Conservation (phyloP, 1,140 invertebrate genomes). For the Oryctes rhinoceros region DNA sequence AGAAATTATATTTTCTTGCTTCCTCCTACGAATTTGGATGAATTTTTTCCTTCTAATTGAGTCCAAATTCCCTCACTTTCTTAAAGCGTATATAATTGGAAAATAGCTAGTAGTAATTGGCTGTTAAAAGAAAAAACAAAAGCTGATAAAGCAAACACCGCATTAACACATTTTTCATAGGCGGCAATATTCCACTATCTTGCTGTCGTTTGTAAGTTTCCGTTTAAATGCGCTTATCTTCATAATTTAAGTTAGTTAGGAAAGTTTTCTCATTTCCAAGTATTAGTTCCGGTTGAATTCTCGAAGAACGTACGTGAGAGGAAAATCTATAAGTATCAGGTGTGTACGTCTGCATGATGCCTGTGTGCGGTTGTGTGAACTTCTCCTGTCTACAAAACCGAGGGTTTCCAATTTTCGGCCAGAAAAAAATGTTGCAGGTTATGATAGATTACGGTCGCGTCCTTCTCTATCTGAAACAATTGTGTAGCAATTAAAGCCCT, state of each 20-base stretch:
- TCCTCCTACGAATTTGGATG: too few relatives aligned
- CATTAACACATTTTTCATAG: background rate
- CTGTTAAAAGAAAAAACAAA: background rate
- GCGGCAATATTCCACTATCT: background rate
- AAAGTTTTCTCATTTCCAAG: constrained; percentile 39
- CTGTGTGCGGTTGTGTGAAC: background rate
- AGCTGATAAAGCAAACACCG: background rate
- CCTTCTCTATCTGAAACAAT: background rate
- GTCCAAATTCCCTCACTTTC: too few relatives aligned
- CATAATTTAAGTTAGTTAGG: constrained; percentile 41
- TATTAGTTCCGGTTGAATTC: constrained; percentile 37
- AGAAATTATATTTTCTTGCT: too few relatives aligned
- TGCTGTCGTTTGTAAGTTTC: background rate
- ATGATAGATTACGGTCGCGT: background rate
- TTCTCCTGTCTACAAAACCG: background rate
- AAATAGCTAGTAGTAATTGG: background rate
- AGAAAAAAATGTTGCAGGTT: background rate
- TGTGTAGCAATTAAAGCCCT: background rate
- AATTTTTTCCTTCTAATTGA: too few relatives aligned
- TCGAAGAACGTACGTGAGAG: constrained; percentile 15
- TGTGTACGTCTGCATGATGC: constrained; percentile 5
- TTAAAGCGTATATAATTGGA: too few relatives aligned
- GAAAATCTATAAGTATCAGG: constrained; percentile 37
- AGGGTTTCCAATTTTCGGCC: background rate
- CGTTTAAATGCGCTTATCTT: constrained; percentile 20